phyloP scores from a whole-genome alignment of 2,797 vertebrate species.

The Otus scops region DNA sequence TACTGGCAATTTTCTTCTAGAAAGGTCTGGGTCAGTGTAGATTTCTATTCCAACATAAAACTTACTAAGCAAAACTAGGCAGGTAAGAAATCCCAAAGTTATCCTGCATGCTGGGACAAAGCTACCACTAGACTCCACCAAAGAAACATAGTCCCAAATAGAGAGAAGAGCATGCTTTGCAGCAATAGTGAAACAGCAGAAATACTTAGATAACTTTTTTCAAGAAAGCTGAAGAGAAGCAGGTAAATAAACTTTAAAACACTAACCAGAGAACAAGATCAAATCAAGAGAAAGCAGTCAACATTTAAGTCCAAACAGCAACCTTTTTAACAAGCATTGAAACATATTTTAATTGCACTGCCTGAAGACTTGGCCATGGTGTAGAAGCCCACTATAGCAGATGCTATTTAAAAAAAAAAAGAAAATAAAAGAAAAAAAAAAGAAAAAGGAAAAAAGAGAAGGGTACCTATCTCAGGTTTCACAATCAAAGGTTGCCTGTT shows the following conservation, averaged over 20 bases:
- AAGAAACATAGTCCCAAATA: fast-evolving
- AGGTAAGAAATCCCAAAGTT: background rate
- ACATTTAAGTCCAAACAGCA: background rate
- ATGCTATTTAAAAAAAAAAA: background rate
- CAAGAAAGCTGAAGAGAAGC: background rate
- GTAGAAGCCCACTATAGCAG: background rate
- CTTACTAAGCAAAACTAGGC: background rate
- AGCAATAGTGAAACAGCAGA: background rate
- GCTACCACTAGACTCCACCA: background rate
- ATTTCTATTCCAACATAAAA: background rate
- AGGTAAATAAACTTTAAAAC: background rate
- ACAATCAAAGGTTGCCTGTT: background rate
- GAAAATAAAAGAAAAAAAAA: no score
- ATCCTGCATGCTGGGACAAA: background rate
- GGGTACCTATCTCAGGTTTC: background rate
- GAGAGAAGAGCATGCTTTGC: background rate
- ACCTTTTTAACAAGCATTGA: background rate
- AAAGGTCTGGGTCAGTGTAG: background rate
- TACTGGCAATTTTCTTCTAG: background rate
- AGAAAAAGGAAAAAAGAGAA: background rate
- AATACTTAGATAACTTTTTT: background rate
- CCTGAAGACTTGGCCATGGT: background rate
- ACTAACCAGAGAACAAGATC: background rate
- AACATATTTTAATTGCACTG: background rate
- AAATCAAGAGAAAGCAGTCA: background rate